These are phyloP conservation scores for Hypothenemus hampei DNA, from an alignment of 1,140 invertebrate species.

Conservation along the genomic window DNA sequence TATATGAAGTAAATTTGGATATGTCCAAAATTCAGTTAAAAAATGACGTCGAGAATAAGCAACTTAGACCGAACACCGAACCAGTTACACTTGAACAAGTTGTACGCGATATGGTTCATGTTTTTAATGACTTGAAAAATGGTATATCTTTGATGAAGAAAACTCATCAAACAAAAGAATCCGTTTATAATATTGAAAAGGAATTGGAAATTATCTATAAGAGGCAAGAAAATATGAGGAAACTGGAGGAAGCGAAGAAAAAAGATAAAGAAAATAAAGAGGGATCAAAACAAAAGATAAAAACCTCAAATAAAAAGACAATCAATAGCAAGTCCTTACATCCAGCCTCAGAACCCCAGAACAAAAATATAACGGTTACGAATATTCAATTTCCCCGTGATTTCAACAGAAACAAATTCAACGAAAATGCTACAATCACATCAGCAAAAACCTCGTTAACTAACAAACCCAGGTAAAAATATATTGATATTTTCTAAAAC, in stretches of 20 bases:
- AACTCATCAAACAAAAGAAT: background rate
- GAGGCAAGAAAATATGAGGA: background rate
- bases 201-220: slow-evolving; percentile 13
- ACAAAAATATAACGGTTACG: background rate
- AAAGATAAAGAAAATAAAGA: background rate
- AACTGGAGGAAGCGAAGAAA: background rate
- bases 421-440: background rate
- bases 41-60: too few species aligned
- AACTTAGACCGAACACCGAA: too few species aligned
- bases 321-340: background rate
- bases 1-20: too few species aligned
- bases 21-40: too few species aligned
- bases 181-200: background rate
- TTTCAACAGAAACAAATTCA: background rate
- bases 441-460: background rate
- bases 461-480: background rate
- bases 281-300: background rate
- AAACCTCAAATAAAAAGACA: background rate
- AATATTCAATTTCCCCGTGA: slow-evolving; percentile 9
- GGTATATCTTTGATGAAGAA: slow-evolving; percentile 4
- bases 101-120: slow-evolving; percentile 4
- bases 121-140: slow-evolving; percentile 39
- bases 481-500: background rate
- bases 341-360: background rate
- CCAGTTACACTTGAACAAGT: too few species aligned